Conservation (phyloP, 2,113 vertebrate genomes). For the Amazona guildingii region DNA sequence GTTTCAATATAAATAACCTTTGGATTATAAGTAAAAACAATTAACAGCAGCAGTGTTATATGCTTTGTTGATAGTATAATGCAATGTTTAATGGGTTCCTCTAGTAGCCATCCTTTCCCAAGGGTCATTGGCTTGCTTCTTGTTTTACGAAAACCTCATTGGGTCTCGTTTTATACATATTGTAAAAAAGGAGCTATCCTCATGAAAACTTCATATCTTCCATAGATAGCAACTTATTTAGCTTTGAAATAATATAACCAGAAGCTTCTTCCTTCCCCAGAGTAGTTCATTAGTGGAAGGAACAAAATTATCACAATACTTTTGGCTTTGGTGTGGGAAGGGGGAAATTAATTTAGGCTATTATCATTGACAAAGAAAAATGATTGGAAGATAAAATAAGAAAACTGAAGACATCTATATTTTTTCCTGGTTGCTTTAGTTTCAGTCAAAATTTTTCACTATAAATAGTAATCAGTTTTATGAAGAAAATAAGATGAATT, state of each 20-base stretch:
- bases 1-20: background rate
- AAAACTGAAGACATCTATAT: background rate
- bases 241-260: background rate
- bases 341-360: background rate
- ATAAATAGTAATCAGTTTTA: background rate
- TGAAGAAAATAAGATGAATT: background rate
- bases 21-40: background rate
- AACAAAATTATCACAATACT: background rate
- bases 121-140: background rate
- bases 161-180: background rate
- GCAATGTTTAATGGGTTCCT: background rate
- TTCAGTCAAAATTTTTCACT: background rate
- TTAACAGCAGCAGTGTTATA: background rate
- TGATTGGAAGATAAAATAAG: background rate
- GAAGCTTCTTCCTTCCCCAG: background rate
- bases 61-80: background rate
- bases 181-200: background rate
- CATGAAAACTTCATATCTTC: background rate
- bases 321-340: background rate
- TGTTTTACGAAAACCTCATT: background rate
- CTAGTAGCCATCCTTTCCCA: background rate
- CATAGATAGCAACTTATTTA: background rate
- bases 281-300: background rate
- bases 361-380: background rate
- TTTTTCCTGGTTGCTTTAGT: background rate